phyloP scores from a whole-genome alignment of 2,113 vertebrate genomes.

The Etheostoma cragini region DNA sequence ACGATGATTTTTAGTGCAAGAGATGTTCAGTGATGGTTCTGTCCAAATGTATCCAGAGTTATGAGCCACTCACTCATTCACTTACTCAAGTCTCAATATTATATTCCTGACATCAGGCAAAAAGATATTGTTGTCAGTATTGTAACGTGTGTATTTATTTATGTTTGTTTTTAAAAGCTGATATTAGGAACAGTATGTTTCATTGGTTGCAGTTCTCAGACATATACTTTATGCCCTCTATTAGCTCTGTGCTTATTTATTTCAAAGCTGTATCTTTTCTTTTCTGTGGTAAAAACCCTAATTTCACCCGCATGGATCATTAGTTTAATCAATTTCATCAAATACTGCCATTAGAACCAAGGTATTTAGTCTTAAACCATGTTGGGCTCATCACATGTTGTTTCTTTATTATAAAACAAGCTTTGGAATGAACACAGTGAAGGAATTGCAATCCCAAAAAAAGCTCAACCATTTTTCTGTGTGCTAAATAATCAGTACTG shows the following conservation, averaged over 20 bases:
- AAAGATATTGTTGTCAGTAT: background rate
- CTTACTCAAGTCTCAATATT: background rate
- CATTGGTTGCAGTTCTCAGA: constrained; percentile 24
- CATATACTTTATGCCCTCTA: constrained; percentile 47
- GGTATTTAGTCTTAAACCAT: constrained; percentile 59
- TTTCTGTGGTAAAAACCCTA: constrained; percentile 50
- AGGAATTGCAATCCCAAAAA: background rate
- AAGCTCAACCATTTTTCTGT: background rate
- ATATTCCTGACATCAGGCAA: background rate
- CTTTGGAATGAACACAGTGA: constrained; percentile 46
- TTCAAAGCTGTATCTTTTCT: constrained; percentile 39
- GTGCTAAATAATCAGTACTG: constrained; percentile 26
- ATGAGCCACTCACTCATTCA: background rate
- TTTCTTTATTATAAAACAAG: constrained; percentile 41
- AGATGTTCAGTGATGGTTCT: background rate
- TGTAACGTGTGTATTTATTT: background rate
- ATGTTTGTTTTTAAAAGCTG: constrained; percentile 6
- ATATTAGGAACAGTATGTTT: constrained; percentile 2
- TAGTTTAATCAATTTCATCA: constrained; percentile 74
- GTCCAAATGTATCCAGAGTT: background rate
- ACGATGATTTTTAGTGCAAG: background rate
- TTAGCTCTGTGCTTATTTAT: constrained; percentile 48
- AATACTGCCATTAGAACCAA: constrained; percentile 58
- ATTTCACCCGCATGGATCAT: constrained; percentile 63
- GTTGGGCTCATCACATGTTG: constrained; percentile 56